Evolutionary conservation across 2,888 invertebrate species (phyloP).

Genomic region (Meteorus colon): DNA sequence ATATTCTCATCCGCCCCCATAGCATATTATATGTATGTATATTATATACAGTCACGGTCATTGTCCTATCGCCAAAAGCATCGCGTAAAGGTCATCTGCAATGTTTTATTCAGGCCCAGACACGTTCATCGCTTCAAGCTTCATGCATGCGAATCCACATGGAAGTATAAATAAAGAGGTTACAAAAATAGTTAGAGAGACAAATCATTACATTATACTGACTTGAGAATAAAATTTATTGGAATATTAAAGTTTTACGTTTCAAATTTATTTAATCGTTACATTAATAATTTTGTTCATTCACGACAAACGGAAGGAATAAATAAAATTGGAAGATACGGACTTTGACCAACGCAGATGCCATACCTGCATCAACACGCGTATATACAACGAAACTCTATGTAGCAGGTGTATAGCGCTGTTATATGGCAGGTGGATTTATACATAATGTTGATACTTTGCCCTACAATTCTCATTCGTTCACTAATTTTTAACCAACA

Average conservation of each 20-base stretch:
- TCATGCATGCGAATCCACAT: constrained; percentile 14
- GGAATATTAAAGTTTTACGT: neutral
- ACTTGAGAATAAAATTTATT: neutral
- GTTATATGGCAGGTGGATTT: constrained; percentile 51
- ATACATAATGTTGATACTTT: constrained; percentile 43
- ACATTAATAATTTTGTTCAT: neutral
- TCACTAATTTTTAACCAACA: neutral
- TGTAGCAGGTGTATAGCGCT: constrained; percentile 54
- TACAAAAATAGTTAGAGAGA: neutral
- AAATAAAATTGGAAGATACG: constrained; percentile 12
- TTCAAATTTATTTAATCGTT: neutral
- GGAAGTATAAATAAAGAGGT: neutral
- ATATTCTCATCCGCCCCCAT: neutral
- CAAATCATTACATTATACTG: neutral
- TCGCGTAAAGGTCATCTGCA: constrained; percentile 16
- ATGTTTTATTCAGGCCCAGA: constrained; percentile 16
- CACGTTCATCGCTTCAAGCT: neutral
- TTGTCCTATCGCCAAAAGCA: constrained; percentile 18
- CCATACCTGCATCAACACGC: constrained; percentile 1
- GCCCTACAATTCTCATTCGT: neutral
- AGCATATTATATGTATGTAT: neutral
- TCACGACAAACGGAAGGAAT: constrained; percentile 6
- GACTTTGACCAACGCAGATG: constrained; percentile 36
- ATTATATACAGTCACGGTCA: constrained; percentile 5
- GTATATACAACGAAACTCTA: constrained; percentile 20